Evolutionary conservation across 2,113 vertebrate genomes (phyloP).

Genomic region (Hemiscyllium ocellatum): DNA sequence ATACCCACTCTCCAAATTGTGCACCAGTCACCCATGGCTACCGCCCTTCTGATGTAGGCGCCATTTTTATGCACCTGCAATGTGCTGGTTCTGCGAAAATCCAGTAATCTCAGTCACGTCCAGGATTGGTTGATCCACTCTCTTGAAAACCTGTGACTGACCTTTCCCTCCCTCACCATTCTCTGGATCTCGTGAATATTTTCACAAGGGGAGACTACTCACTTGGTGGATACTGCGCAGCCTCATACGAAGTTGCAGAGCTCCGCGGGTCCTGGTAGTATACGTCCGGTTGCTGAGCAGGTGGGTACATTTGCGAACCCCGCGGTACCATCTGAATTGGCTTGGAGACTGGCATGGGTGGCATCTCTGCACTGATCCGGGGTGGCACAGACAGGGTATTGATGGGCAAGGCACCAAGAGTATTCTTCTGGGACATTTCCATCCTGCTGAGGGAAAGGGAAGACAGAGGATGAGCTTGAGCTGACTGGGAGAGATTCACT

Average conservation of each 20-base stretch:
- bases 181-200: no score
- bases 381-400: conserved; percentile 66
- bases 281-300: conserved; percentile 69
- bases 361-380: conserved; percentile 69
- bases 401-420: conserved; percentile 69
- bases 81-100: not conserved
- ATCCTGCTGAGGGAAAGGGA: conserved; percentile 55
- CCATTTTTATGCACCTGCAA: not conserved
- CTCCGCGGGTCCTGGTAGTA: conserved; percentile 75
- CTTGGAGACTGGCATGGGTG: conserved; percentile 70
- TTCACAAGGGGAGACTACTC: conserved; percentile 20
- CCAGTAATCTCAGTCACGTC: not conserved
- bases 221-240: conserved; percentile 76
- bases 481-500: not conserved
- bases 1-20: not conserved
- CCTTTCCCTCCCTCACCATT: not conserved
- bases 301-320: conserved; percentile 72
- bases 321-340: conserved; percentile 76
- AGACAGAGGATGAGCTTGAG: conserved; percentile 36
- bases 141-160: not conserved
- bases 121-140: not conserved
- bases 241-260: conserved; percentile 78
- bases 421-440: conserved; percentile 68
- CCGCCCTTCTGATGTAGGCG: not conserved
- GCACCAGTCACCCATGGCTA: not conserved